Evolutionary conservation across 2,113 vertebrate species (phyloP).

Genomic region (human): DNA sequence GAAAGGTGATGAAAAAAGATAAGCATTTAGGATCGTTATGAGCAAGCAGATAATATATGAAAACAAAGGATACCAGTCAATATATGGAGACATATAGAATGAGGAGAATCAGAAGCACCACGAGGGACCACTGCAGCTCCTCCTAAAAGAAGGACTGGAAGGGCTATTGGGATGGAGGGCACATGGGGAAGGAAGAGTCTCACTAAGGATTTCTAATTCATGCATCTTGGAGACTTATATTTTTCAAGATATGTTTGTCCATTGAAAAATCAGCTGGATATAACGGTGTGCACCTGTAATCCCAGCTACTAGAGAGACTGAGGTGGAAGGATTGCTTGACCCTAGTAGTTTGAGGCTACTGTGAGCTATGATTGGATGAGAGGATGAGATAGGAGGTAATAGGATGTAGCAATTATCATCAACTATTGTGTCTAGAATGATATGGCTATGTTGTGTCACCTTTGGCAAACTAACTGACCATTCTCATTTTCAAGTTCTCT

Average conservation of each 20-base stretch:
- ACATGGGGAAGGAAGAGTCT: not conserved
- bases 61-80: not conserved
- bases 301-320: too few relatives aligned
- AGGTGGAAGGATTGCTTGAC: too few relatives aligned
- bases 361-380: not conserved
- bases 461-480: not conserved
- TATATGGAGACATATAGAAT: not conserved
- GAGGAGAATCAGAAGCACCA: not conserved
- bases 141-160: not conserved
- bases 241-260: not conserved
- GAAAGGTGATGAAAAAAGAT: not conserved
- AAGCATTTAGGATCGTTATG: not conserved
- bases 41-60: not conserved
- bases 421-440: not conserved
- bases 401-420: not conserved
- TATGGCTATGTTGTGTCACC: not conserved
- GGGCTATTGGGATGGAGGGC: not conserved
- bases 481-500: not conserved
- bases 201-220: not conserved
- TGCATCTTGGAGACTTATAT: not conserved
- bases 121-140: not conserved
- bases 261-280: too few relatives aligned
- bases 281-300: too few relatives aligned
- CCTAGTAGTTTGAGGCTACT: too few relatives aligned
- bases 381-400: not conserved